Base-by-base conservation (phyloP, 2,113 vertebrate genomes). In the Apeltes quadracus region DNA sequence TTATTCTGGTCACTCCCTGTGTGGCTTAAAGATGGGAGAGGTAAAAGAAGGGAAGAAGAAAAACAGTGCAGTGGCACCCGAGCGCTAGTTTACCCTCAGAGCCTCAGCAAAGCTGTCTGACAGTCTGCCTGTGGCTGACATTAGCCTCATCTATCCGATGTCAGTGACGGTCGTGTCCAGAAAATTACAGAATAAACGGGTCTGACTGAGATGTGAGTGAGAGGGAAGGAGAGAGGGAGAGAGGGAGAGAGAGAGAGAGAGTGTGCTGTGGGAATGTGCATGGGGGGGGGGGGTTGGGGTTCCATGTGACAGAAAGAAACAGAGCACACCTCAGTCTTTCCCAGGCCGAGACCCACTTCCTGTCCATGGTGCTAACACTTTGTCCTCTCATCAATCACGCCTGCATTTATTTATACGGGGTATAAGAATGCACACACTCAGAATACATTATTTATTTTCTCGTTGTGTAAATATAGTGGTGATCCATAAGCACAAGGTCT, bases 111-210 rank as follows among this genome's bases (percentile, higher is more conserved):
- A 97, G 94, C 95, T 92, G 93, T 92, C 93, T 95, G 95, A 94
- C 95, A 93, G 94, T 92, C 93, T 95, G 94, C 95, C 88, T 95
- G 95, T 94, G 90, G 92, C 91, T 92, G 94, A 97, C 95, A 98
- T 97, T 96, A 97, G 95, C 96, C 96, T 95, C 95, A 96, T 99
- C 95, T 95, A 96, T 97, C 95, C 95, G 94, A 94, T 96, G 96
- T 97, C 96, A 96, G 96, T 94, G 95, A 95, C 94, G 95, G 95
- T 96, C 95, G 95, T 97, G 96, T 97, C 95, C 96, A 96, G 94
- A 97, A 96, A 96, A 97, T 97, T 96, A 95, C 94, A 96, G 94
- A 95, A 94, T 97, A 97, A 97, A 98, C 94, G 95, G 94, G 94
- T 94, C 94, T 96, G 96, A 97, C 95, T 77, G 64, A 75, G 61